A percentile compares a stretch with the other conserved stretches of the same genome.
Evolutionary conservation across 2,113 vertebrate genomes (phyloP).

Genomic region (Pteruthius melanotis): DNA sequence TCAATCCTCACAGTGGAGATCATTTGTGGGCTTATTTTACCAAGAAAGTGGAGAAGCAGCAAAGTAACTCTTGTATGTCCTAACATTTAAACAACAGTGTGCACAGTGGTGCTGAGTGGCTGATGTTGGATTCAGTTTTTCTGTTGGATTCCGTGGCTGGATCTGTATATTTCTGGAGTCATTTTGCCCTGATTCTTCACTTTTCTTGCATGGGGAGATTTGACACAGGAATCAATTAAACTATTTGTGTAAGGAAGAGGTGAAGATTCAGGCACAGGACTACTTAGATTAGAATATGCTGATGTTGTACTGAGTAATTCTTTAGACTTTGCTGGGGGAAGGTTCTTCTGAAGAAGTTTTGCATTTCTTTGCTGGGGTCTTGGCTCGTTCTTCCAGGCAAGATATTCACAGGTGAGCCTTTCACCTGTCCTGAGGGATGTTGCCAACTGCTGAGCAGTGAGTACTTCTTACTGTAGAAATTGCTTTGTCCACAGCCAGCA

Average conservation of each 20-base stretch:
- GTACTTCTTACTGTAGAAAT: background rate
- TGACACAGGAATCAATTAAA: background rate
- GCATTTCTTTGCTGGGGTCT: background rate
- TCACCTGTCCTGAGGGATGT: background rate
- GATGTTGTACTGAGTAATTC: background rate
- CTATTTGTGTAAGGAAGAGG: background rate
- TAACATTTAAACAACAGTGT: background rate
- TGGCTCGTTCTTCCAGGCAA: background rate
- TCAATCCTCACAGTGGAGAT: conserved; percentile 16
- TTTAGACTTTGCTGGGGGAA: background rate
- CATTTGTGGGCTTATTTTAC: conserved; percentile 16
- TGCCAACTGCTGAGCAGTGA: background rate
- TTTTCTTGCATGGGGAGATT: background rate
- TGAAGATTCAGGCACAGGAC: background rate
- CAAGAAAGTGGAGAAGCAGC: background rate
- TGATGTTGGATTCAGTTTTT: background rate
- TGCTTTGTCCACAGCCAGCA: background rate
- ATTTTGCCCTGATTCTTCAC: background rate
- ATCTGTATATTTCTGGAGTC: background rate
- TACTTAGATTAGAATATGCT: background rate
- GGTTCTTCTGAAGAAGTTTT: background rate
- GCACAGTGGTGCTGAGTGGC: background rate
- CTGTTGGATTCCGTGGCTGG: too few species aligned
- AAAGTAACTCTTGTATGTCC: background rate
- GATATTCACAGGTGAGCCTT: background rate